Conservation (phyloP, 2,113 vertebrate genomes). For the Callipepla squamata region DNA sequence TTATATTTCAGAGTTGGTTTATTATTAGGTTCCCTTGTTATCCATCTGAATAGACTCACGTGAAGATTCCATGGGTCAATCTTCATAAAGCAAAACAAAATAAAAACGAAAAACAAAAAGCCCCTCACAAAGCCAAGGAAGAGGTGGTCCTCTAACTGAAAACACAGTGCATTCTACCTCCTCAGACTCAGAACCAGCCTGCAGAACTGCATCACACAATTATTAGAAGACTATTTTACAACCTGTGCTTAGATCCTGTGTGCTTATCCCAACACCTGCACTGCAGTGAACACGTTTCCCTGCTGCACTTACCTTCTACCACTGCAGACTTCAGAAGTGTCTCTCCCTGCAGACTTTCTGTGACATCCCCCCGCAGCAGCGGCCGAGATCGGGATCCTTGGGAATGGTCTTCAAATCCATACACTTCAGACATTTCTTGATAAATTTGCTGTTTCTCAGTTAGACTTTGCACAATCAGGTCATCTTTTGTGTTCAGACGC, state of each 20-base stretch:
- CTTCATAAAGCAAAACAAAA: background rate
- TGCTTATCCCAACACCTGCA: background rate
- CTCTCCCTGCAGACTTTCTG: slow-evolving; percentile 89
- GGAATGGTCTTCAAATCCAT: slow-evolving; percentile 78
- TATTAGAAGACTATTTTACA: background rate
- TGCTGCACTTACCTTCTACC: slow-evolving; percentile 82
- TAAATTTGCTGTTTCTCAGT: slow-evolving; percentile 92
- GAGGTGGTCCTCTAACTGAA: background rate
- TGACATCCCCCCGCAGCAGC: slow-evolving; percentile 82
- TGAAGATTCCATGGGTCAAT: background rate
- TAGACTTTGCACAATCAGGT: slow-evolving; percentile 83
- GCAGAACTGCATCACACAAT: background rate
- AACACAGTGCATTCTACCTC: background rate
- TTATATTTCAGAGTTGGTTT: background rate
- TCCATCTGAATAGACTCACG: background rate
- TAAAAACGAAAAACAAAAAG: too few species aligned
- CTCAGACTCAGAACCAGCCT: too few species aligned
- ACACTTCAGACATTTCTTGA: slow-evolving; percentile 85
- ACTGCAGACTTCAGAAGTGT: slow-evolving; percentile 86
- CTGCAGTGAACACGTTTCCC: background rate
- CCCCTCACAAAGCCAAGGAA: background rate
- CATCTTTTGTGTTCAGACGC: slow-evolving; percentile 84
- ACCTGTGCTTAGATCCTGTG: background rate
- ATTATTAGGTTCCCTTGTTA: background rate
- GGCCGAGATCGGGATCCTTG: slow-evolving; percentile 58